Evolutionary conservation across 1,140 invertebrate species (phyloP), one percentile per base, ranked within the genome.

Genomic region (Stenopsyche tienmushanensis): DNA sequence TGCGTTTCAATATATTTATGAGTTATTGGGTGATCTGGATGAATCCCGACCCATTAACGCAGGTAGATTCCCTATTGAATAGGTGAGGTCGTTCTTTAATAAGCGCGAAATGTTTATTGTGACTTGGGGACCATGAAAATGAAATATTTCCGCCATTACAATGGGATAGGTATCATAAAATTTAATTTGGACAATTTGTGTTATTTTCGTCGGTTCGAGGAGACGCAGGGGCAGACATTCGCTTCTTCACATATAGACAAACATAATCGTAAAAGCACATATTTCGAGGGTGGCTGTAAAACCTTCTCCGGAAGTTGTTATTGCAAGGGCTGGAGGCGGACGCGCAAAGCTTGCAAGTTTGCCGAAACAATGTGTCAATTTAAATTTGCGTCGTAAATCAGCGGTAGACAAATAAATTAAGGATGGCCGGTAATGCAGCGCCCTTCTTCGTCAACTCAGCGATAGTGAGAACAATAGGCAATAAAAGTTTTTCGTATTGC

Each of bases 381-480:
- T n/a, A n/a, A n/a, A n/a, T n/a, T n/a, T n/a, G n/a, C n/a, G n/a
- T n/a, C n/a, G 39, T 54, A 54, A 54, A 21, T 54, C 52, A 24
- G 41, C 41, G 41, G n/a, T 42, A 17, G 18, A 49, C 17, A 17
- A 54, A 54, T 34, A 29, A 34, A 54, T 44, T 52, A 17, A 25
- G 52, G 52, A 54, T 54, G 52, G 52, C 25, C 52, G 52, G n/a
- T n/a, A n/a, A n/a, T n/a, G n/a, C n/a, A 54, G 21, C 25, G 26
- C 25, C 41, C 13, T 54, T 20, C 54, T 42, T 53, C 21, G 26
- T 29, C 25, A 20, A 24, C 15, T 13, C 5, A 24, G 13, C n/a
- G 20, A 15, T 15, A 23, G 15, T 15, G 26, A 24, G 59, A 62
- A 62, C 59, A 62, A 62, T 62, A 47, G 59, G 45, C 59, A 62